Conservation (phyloP, 2,888 invertebrate species). For the Eugnorisma glareosa region DNA sequence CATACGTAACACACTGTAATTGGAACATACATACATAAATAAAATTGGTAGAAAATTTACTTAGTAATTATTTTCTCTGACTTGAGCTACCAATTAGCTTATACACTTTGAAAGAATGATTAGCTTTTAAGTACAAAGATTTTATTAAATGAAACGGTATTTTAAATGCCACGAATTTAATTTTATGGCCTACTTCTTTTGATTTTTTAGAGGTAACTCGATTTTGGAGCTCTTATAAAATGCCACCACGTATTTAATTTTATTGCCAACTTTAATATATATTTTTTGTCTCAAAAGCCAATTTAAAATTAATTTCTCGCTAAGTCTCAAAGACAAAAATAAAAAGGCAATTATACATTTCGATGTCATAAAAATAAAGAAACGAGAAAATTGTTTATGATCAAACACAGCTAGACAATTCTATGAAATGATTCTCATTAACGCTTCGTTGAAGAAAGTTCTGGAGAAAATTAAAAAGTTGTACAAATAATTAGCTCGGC, state of each 20-base stretch:
- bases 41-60: background rate
- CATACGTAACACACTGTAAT: background rate
- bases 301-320: slow-evolving; percentile 5
- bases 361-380: slow-evolving; percentile 4
- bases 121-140: background rate
- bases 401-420: slow-evolving; percentile 28
- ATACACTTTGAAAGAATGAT: background rate
- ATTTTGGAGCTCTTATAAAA: background rate
- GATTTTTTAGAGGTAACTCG: background rate
- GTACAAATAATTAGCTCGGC: slow-evolving; percentile 55
- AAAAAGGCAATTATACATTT: slow-evolving; percentile 1
- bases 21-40: background rate
- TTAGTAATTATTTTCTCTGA: background rate
- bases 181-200: background rate
- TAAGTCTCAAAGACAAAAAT: slow-evolving; percentile 10
- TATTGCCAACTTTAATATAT: background rate
- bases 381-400: slow-evolving; percentile 25
- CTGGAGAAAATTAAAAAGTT: slow-evolving; percentile 32
- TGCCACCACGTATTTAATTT: background rate
- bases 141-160: background rate
- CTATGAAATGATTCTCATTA: slow-evolving; percentile 61
- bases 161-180: background rate
- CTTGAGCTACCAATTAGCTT: background rate
- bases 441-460: slow-evolving; percentile 49
- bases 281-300: background rate